Percentiles rank a stretch among this genome's conserved stretches.
phyloP scores from a whole-genome alignment of 2,797 vertebrate species.

The Melopsittacus undulatus region DNA sequence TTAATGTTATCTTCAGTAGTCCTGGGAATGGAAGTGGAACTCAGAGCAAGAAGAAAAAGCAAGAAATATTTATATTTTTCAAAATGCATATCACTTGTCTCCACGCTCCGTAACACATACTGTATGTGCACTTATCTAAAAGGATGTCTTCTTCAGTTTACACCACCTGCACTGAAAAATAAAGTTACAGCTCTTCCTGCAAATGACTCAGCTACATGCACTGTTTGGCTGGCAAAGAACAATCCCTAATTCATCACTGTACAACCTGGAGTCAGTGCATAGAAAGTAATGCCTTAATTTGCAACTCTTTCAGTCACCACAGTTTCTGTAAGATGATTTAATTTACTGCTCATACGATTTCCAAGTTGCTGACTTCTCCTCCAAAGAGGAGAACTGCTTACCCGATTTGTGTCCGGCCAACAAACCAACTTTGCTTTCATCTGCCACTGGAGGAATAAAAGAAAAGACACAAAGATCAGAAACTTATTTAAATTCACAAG shows the following conservation, averaged over 20 bases:
- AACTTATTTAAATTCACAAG: conserved; percentile 46
- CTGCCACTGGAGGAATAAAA: conserved; percentile 83
- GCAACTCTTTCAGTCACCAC: conserved; percentile 47
- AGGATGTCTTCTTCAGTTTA: background rate
- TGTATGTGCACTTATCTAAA: background rate
- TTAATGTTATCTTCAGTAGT: background rate
- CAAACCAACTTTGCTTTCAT: conserved; percentile 90
- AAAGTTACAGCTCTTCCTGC: conserved; percentile 30
- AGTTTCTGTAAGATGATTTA: conserved; percentile 53
- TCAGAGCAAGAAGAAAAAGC: background rate
- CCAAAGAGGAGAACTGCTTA: conserved; percentile 74
- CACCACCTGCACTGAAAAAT: conserved; percentile 13
- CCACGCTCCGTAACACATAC: background rate
- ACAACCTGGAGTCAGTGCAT: conserved; percentile 46
- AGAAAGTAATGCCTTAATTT: conserved; percentile 61
- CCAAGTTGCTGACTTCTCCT: conserved; percentile 42
- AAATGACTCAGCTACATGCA: conserved; percentile 17
- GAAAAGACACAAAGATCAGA: conserved; percentile 66
- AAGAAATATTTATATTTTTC: background rate
- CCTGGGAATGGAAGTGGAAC: background rate
- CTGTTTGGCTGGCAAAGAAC: conserved; percentile 43
- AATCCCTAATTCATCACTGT: conserved; percentile 35
- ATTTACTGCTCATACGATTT: conserved; percentile 52
- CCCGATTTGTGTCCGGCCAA: conserved; percentile 78
- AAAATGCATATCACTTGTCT: background rate